These are phyloP conservation scores for Thripadectes ignobilis DNA, from an alignment of 2,797 vertebrate genomes.

Conservation along the genomic window DNA sequence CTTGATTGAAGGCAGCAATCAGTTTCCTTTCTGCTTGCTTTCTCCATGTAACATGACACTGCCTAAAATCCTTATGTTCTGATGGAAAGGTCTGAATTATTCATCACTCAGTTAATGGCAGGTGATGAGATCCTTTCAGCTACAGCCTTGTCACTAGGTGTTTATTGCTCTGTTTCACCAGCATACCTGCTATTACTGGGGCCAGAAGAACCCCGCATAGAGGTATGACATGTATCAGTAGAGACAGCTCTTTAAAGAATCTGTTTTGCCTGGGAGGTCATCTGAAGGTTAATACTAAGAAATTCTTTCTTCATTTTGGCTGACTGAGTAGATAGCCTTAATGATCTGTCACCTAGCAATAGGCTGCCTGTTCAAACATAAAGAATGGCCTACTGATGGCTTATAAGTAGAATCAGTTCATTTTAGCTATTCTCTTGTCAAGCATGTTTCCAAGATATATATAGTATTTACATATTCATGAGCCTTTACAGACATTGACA, in stretches of 20 bases:
- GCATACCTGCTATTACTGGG: constrained; percentile 79
- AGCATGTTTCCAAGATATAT: constrained; percentile 79
- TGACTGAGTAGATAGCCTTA: constrained; percentile 82
- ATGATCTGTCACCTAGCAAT: constrained; percentile 86
- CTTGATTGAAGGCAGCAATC: constrained; percentile 48
- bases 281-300: constrained; percentile 82
- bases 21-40: constrained; percentile 16
- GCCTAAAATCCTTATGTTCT: constrained; percentile 62
- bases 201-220: constrained; percentile 73
- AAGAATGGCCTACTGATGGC: constrained; percentile 79
- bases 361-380: constrained; percentile 81
- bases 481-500: constrained; percentile 68
- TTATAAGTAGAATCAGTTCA: constrained; percentile 80
- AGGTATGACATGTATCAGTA: constrained; percentile 70
- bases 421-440: constrained; percentile 81
- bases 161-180: constrained; percentile 83
- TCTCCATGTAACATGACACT: background rate
- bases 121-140: constrained; percentile 80
- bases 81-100: constrained; percentile 80
- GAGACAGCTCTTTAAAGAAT: constrained; percentile 77
- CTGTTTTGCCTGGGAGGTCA: constrained; percentile 80
- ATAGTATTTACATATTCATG: constrained; percentile 82
- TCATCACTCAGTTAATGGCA: constrained; percentile 77
- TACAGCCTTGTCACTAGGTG: constrained; percentile 79
- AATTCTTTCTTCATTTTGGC: constrained; percentile 85